Conservation (phyloP, 2,888 invertebrate genomes). For the Scaptomyza parva region DNA sequence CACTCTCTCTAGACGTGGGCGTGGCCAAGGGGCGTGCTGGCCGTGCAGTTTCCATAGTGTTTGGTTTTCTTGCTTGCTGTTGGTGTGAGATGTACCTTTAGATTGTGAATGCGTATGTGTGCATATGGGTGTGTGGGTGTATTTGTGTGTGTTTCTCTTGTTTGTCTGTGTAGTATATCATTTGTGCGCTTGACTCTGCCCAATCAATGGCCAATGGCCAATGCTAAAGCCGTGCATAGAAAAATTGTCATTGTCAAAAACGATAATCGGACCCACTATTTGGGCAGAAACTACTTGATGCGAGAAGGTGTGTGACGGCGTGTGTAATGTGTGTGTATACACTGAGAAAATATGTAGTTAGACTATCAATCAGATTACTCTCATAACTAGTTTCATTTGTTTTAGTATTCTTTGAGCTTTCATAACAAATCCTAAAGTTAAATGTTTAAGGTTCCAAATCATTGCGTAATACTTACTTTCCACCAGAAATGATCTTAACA, state of each 20-base stretch:
- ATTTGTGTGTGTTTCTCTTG: slow-evolving; percentile 19
- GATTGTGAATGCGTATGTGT: too few species aligned
- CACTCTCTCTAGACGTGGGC: slow-evolving; percentile 51
- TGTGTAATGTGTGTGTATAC: not conserved
- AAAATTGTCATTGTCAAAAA: slow-evolving; percentile 55
- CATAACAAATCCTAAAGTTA: too few species aligned
- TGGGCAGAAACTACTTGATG: slow-evolving; percentile 45
- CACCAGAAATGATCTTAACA: too few species aligned
- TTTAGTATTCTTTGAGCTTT: too few species aligned
- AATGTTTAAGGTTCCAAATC: too few species aligned
- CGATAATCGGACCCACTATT: slow-evolving; percentile 57
- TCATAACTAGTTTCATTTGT: too few species aligned
- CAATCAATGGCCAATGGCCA: too few species aligned
- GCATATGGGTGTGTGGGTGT: slow-evolving; percentile 20
- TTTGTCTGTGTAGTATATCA: slow-evolving; percentile 14
- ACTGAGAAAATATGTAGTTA: slow-evolving; percentile 6
- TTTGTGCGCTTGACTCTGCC: slow-evolving; percentile 38
- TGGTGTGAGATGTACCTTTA: slow-evolving; percentile 29
- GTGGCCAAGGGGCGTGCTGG: slow-evolving; percentile 49
- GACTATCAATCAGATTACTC: too few species aligned
- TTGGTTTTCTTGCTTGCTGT: slow-evolving; percentile 24
- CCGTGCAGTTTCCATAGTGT: slow-evolving; percentile 58
- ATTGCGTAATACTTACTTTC: too few species aligned
- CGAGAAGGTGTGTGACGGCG: slow-evolving; percentile 1
- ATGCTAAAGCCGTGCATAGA: slow-evolving; percentile 59